Base-by-base conservation (phyloP, 2,797 vertebrate species). In the Tokudaia tokunoshimensis region DNA sequence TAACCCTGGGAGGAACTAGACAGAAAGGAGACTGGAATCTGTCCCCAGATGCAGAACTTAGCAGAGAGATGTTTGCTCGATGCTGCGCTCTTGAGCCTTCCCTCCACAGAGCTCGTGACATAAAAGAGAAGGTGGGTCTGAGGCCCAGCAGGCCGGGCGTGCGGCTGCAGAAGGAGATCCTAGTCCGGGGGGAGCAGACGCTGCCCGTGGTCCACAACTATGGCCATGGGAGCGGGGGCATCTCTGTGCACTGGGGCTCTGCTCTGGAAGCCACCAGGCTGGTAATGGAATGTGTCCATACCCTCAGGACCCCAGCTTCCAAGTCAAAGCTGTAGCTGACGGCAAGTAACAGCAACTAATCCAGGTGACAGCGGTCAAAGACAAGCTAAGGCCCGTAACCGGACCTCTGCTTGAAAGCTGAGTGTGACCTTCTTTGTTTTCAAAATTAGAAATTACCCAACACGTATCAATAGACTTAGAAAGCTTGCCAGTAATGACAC, bases 191-290 rank as follows among this genome's bases (percentile, higher is more conserved):
- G 47, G 98, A 97, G 9, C 85, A 81, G 41, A 97, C 52, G 15
- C 98, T 99, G 26, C 98, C 63, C 0, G 98, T 99, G 93, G 99
- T 99, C 17, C 99, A 99, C 97, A 99, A 99, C 98, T 99, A 99
- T 0, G 99, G 99, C 20, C 99, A 99, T 0, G 99, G 99, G 0
- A 97, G 98, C 4, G 99, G 98, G 80, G 99, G 99, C 1, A 98
- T 99, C 94, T 99, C 98, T 0, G 82, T 99, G 41, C 99, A 99
- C 96, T 99, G 99, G 99, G 99, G 99, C 7, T 99, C 99, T 0
- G 99, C 99, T 22, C 95, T 99, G 72, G 99, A 99, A 2, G 98
- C 99, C 0, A 93, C 99, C 92, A 94, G 78, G 82, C 97, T 99
- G 96, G 99, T 99, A 61, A 96, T 74, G 22, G 98, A 99, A 92